These are phyloP conservation scores for Melieria picta DNA, from an alignment of 2,888 invertebrate species.

Conservation along the genomic window DNA sequence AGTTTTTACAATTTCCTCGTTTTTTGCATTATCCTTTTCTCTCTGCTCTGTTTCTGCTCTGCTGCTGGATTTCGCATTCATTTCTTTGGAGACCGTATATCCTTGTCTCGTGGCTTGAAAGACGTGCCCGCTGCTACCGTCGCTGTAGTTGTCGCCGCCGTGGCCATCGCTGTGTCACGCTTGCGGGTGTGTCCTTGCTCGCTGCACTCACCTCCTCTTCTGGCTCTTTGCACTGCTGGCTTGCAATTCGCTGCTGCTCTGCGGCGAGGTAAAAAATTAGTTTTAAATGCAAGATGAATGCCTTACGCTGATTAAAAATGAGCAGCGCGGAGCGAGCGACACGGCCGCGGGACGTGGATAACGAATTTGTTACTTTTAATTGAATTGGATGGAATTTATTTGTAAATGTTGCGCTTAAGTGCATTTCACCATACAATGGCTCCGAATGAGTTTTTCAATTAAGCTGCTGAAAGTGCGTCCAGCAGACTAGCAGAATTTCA, in stretches of 20 bases:
- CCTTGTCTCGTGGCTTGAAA: slow-evolving; percentile 53
- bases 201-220: not conserved
- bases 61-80: slow-evolving; percentile 18
- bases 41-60: slow-evolving; percentile 6
- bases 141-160: too few relatives aligned
- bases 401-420: not conserved
- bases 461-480: not conserved
- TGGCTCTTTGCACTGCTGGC: slow-evolving; percentile 7
- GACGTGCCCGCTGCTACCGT: slow-evolving; percentile 41
- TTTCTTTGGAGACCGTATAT: slow-evolving; percentile 55
- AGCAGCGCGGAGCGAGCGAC: slow-evolving; percentile 34
- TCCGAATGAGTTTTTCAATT: not conserved
- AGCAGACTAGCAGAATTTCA: too few relatives aligned
- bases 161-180: slow-evolving; percentile 36
- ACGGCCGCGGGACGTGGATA: slow-evolving; percentile 22
- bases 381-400: not conserved
- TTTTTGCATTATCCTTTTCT: slow-evolving; percentile 25
- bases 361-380: not conserved
- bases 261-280: slow-evolving; percentile 55
- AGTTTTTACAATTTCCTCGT: slow-evolving; percentile 28
- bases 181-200: not conserved
- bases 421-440: not conserved
- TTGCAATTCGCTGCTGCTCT: not conserved
- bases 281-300: slow-evolving; percentile 61
- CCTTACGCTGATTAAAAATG: slow-evolving; percentile 61